Percentiles rank a stretch among this genome's conserved stretches.
phyloP scores from a whole-genome alignment of 2,113 vertebrate species.

The Todiramphus saurophagus region DNA sequence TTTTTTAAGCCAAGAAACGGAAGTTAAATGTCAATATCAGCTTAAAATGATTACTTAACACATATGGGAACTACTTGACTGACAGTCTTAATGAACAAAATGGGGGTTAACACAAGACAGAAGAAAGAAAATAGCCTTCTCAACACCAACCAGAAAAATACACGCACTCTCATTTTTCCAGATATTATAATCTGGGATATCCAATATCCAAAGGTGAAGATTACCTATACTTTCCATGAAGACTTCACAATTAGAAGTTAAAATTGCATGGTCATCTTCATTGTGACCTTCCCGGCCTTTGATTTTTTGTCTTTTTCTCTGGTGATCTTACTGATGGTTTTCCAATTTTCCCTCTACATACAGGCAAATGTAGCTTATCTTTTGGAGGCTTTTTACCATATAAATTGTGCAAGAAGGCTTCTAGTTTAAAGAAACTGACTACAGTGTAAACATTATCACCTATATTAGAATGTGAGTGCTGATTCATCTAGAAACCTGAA shows the following conservation, averaged over 20 bases:
- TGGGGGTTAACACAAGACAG: not conserved
- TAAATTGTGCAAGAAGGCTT: not conserved
- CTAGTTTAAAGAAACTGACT: not conserved
- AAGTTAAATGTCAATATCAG: conserved; percentile 43
- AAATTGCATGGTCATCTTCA: not conserved
- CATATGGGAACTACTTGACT: not conserved
- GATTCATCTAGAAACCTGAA: not conserved
- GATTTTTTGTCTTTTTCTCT: not conserved
- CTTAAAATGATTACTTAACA: conserved; percentile 47
- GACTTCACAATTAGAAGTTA: not conserved
- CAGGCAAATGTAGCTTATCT: not conserved
- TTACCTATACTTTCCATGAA: not conserved
- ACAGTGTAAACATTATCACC: not conserved
- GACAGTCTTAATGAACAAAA: not conserved
- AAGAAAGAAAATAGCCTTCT: not conserved
- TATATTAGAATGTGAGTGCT: not conserved
- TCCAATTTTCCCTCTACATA: not conserved
- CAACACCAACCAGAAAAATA: not conserved
- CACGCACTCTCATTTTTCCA: not conserved
- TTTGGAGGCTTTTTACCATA: not conserved
- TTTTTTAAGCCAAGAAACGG: conserved; percentile 11
- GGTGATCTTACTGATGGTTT: not conserved
- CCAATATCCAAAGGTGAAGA: not conserved
- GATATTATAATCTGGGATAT: not conserved
- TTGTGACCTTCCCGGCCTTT: not conserved